Conservation (phyloP, 2,797 vertebrate species). For the Falco biarmicus region DNA sequence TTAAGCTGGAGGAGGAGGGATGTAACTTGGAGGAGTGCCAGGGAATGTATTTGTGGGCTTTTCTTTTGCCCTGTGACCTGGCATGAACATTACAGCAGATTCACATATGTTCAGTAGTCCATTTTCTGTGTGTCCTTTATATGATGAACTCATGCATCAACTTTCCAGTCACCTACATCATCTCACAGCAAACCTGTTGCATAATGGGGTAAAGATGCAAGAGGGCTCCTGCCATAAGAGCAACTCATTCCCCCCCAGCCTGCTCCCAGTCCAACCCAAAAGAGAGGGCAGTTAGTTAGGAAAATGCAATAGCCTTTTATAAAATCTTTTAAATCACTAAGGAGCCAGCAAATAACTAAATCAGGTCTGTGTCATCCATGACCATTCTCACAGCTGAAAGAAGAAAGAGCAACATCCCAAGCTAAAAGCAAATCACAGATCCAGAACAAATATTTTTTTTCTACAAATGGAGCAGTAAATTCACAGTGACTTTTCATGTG, state of each 20-base stretch:
- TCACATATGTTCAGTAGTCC: fast-evolving
- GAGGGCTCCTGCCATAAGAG: background rate
- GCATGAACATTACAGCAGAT: background rate
- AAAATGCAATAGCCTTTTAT: background rate
- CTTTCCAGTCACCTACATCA: background rate
- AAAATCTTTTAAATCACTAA: background rate
- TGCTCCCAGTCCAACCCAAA: background rate
- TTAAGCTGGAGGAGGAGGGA: background rate
- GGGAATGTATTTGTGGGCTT: background rate
- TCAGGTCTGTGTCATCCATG: background rate
- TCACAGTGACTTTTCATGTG: background rate
- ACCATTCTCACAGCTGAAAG: background rate
- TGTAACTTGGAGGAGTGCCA: background rate
- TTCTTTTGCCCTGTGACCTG: background rate
- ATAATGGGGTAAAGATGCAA: background rate
- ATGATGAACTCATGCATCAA: background rate
- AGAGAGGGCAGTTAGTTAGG: background rate
- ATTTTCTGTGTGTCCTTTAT: background rate
- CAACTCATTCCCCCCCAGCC: background rate
- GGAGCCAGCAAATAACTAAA: background rate
- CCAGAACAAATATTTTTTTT: background rate
- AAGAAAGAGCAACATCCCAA: background rate
- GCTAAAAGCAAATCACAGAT: background rate
- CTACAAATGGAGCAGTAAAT: background rate
- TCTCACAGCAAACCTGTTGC: background rate